Evolutionary conservation across 2,113 vertebrate species (phyloP), one percentile per base, ranked within the genome.

Genomic region (Phodopus roborovskii): DNA sequence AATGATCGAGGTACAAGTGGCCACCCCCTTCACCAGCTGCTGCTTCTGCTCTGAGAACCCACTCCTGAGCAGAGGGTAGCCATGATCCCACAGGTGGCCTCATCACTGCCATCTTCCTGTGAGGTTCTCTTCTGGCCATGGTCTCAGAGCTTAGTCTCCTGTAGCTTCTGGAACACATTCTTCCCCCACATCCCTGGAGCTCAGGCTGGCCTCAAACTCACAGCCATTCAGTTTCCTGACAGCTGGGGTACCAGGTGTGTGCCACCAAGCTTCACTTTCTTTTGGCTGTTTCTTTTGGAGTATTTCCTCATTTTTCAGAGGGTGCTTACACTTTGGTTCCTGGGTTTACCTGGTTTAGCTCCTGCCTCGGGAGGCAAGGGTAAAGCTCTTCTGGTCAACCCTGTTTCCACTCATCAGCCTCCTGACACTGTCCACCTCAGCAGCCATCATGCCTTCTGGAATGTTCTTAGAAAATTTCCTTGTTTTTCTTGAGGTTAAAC

Each of bases 401-500:
- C 11, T 1, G 56, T 12, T 24, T 45, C 86, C 16, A 0, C 16
- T 60, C 15, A 5, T 22, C n/a, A 11, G 0, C 10, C 24, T 42
- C 36, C 20, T 39, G 5, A 1, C 36, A 30, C 48, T 33, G 17
- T 17, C 53, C 88, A 15, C 7, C 64, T 15, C n/a, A 56, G n/a
- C 50, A 56, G 17, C 36, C 19, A 1, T 42, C 15, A 39, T 53
- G 24, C 79, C 73, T 86, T 36, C 64, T 90, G 81, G 78, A 53
- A 60, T 24, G 12, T 53, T 24, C 70, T 39, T 62, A 22, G n/a
- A 42, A 12, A 83, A 62, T 8, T 58, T 81, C 71, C 24, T 75
- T 91, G 13, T 66, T 91, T 24, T 58, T 60, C 12, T n/a, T 79
- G 42, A 85, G 13, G 36, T 85, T 85, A 71, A 90, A 64, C n/a